Base-by-base conservation (phyloP, 2,888 invertebrate genomes). In the Zeuzera pyrina region DNA sequence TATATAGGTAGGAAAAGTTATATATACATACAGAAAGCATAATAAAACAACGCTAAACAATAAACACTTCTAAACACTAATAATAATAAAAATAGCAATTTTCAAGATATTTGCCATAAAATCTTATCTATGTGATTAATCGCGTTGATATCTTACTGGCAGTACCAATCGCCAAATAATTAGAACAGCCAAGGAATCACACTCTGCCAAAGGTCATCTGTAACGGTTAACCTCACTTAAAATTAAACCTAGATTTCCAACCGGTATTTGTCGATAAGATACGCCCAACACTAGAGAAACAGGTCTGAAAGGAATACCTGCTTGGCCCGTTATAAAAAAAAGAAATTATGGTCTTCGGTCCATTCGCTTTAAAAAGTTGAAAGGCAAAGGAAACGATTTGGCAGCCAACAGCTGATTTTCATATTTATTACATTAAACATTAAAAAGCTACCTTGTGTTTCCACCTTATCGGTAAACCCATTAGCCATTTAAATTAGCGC, bases 361-460 rank as follows among this genome's bases (percentile, higher is more conserved):
- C 19, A 5, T 19, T 19, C 8, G 19, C 19, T 8, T 19, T 19
- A 19, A 19, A 19, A 19, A 19, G n/a, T 36, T 43, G 36, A 37
- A 34, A 34, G 35, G 41, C 41, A 41, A 47, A 39, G 44, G 33
- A 41, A 43, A 30, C 31, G 11, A 25, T 15, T 14, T 16, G 42
- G 42, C 49, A 55, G 50, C 49, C 53, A 43, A 43, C 49, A 55
- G 50, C 49, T 55, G 50, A 43, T 45, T 45, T 38, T 29, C 37
- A 41, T 39, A 35, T 25, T 12, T 3, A 26, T 19, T n/a, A 15
- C 11, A 12, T 7, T 32, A 29, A 32, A 30, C 16, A 31, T 29
- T 15, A 34, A 23, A 32, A 35, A n/a, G n/a, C n/a, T n/a, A n/a
- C n/a, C n/a, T n/a, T n/a, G n/a, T n/a, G n/a, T n/a, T n/a, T n/a